phyloP scores from a whole-genome alignment of 2,113 vertebrate genomes.

The Labeo catla region DNA sequence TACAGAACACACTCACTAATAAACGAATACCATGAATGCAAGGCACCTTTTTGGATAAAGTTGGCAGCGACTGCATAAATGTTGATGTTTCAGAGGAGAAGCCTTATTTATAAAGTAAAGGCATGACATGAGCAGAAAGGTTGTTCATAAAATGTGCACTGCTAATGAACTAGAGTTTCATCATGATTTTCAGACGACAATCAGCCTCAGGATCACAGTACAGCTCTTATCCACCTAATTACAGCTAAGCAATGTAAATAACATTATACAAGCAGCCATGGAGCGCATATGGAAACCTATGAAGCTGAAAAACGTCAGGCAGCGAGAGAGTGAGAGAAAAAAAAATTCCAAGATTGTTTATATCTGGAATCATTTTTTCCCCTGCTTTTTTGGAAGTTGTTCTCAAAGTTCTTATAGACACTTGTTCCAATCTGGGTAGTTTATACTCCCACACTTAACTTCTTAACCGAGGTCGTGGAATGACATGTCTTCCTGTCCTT shows the following conservation, averaged over 20 bases:
- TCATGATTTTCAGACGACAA: slow-evolving; percentile 68
- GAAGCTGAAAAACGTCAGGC: neutral
- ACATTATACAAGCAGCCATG: slow-evolving; percentile 81
- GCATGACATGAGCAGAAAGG: slow-evolving; percentile 10
- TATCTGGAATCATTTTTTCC: neutral
- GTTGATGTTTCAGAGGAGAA: neutral
- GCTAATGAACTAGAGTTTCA: slow-evolving; percentile 32
- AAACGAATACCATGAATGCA: neutral
- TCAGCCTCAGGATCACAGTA: slow-evolving; percentile 84
- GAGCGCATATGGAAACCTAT: slow-evolving; percentile 71
- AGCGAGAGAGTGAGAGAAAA: slow-evolving; percentile 49
- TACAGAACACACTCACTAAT: neutral
- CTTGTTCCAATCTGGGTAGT: slow-evolving; percentile 30
- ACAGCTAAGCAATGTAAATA: slow-evolving; percentile 83
- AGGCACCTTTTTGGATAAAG: neutral
- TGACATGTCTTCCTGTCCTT: slow-evolving; percentile 19
- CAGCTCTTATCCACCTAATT: slow-evolving; percentile 88
- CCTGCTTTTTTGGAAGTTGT: neutral
- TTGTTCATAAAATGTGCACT: slow-evolving; percentile 3
- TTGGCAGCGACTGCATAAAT: neutral
- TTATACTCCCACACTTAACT: neutral
- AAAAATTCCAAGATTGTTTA: neutral
- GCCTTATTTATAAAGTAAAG: slow-evolving; percentile 31
- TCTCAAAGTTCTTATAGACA: neutral
- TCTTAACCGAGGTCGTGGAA: neutral